A percentile compares a stretch with the other conserved stretches of the same genome.
These are phyloP conservation scores for Dipodomys stephensi DNA, from an alignment of 2,113 vertebrate species.

Conservation along the genomic window DNA sequence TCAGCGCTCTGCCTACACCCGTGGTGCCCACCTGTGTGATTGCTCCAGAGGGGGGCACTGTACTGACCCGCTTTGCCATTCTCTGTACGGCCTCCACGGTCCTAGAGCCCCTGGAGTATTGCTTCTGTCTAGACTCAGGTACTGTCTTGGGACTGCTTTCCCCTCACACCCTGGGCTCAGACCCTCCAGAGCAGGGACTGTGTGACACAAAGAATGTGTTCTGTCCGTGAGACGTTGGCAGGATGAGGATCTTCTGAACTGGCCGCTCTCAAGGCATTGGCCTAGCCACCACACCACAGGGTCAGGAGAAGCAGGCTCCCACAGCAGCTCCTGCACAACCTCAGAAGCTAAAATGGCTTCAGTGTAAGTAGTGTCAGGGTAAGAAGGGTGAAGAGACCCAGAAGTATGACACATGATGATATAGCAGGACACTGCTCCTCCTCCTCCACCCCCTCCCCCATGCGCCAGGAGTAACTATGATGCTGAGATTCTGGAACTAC, in stretches of 20 bases:
- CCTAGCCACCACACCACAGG: neutral
- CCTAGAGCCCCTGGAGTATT: constrained; percentile 85
- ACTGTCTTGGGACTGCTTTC: neutral
- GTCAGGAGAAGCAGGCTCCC: neutral
- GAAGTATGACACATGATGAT: neutral
- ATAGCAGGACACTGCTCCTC: too few species aligned
- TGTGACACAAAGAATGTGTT: neutral
- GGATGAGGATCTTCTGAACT: neutral
- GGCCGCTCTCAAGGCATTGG: neutral
- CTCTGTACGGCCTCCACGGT: constrained; percentile 81
- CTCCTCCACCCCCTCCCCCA: neutral
- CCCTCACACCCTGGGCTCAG: neutral
- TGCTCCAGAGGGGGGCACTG: constrained; percentile 87
- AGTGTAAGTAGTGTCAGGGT: neutral
- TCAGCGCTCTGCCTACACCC: constrained; percentile 70
- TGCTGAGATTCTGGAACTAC: neutral
- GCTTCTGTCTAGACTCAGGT: constrained; percentile 89
- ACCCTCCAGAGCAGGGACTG: neutral
- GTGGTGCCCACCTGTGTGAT: constrained; percentile 84
- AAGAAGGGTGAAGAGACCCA: neutral
- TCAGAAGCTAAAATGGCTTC: neutral
- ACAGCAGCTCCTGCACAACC: neutral
- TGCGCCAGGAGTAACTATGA: neutral
- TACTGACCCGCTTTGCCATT: constrained; percentile 90
- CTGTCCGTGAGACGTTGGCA: neutral